Conservation (phyloP, 2,797 vertebrate genomes). For the Myotis findleyi region DNA sequence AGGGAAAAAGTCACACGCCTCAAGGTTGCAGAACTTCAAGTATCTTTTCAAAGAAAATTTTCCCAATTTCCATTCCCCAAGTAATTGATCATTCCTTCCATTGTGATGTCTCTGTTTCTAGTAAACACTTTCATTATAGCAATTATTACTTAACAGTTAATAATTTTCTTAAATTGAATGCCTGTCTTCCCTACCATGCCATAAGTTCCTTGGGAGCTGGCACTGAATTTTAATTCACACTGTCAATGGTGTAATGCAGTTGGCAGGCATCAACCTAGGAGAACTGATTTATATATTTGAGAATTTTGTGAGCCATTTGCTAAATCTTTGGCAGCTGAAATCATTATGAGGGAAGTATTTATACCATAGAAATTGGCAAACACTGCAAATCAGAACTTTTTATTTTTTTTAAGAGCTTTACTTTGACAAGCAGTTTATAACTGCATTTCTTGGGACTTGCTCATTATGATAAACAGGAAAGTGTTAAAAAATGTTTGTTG, state of each 20-base stretch:
- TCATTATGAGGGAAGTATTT: background rate
- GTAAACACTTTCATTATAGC: background rate
- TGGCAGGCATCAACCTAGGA: background rate
- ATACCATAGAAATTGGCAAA: background rate
- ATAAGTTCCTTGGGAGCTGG: background rate
- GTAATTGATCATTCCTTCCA: background rate
- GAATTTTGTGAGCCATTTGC: background rate
- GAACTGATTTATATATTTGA: background rate
- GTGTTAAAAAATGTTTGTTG: background rate
- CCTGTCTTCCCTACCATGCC: background rate
- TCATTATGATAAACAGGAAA: background rate
- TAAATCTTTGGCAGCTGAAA: slow-evolving; percentile 5
- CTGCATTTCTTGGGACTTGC: background rate
- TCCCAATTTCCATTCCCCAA: background rate
- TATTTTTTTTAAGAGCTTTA: background rate
- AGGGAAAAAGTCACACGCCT: background rate
- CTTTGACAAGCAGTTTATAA: background rate
- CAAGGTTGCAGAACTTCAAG: background rate
- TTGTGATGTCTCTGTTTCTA: background rate
- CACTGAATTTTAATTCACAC: background rate
- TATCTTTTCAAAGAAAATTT: background rate
- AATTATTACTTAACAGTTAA: background rate
- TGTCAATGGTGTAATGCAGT: background rate
- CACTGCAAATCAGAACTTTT: background rate
- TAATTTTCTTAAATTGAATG: background rate